A percentile compares a stretch with the other conserved stretches of the same genome.
These are phyloP conservation scores for Morelia viridis DNA, from an alignment of 2,797 vertebrate species.

Conservation along the genomic window DNA sequence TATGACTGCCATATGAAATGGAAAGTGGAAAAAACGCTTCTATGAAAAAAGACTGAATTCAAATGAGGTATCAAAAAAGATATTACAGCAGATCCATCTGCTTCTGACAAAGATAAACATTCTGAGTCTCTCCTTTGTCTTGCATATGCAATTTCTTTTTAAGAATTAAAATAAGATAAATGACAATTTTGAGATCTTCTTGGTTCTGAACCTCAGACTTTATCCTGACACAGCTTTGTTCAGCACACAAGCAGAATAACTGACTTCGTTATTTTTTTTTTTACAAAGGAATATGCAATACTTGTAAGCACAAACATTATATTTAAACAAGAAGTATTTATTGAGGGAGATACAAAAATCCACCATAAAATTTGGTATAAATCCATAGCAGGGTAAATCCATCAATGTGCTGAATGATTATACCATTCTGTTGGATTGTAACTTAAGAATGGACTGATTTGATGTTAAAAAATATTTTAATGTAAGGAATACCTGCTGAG, in stretches of 20 bases:
- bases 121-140: neutral
- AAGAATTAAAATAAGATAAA: neutral
- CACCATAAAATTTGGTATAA: neutral
- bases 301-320: too few species aligned
- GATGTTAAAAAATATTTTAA: too few species aligned
- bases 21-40: slow-evolving; percentile 1
- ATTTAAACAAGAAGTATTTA: neutral
- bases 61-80: slow-evolving; percentile 38
- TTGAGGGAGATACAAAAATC: neutral
- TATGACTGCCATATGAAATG: neutral
- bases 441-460: too few species aligned
- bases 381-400: neutral
- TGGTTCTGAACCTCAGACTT: neutral
- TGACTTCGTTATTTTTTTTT: neutral
- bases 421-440: neutral
- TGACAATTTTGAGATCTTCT: neutral
- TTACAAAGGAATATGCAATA: neutral
- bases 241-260: neutral
- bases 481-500: too few species aligned
- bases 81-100: neutral
- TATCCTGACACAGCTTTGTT: slow-evolving; percentile 2
- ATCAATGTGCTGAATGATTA: neutral
- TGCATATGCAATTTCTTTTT: slow-evolving; percentile 1
- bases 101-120: neutral
- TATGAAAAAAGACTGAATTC: neutral